Conservation (phyloP, 2,888 invertebrate species). For the Zygothrica quintamaculata region DNA sequence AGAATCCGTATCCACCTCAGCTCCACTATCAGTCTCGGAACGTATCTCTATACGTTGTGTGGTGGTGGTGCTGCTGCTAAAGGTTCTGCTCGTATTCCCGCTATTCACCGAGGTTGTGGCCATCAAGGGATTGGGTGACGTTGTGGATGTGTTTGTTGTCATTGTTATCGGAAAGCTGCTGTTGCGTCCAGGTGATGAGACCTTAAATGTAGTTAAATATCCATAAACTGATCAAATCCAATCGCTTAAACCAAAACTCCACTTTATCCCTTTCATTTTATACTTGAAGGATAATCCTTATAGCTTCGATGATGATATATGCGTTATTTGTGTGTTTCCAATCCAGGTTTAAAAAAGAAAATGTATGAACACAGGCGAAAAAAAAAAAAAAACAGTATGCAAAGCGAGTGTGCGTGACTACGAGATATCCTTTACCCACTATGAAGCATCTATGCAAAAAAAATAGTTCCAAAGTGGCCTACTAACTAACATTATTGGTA, state of each 20-base stretch:
- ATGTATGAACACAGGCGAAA: background rate
- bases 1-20: constrained; percentile 68
- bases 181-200: constrained; percentile 43
- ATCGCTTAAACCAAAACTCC: background rate
- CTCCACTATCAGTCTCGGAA: constrained; percentile 52
- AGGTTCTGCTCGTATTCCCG: constrained; percentile 62
- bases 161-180: constrained; percentile 72
- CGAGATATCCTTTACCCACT: background rate
- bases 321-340: too few relatives aligned
- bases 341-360: too few relatives aligned
- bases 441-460: constrained; percentile 3
- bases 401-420: too few relatives aligned
- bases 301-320: too few relatives aligned
- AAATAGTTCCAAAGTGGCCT: background rate
- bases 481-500: background rate
- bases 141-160: constrained; percentile 75
- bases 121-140: constrained; percentile 49
- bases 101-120: constrained; percentile 77
- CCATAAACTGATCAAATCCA: background rate
- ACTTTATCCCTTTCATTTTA: too few relatives aligned
- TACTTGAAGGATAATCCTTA: too few relatives aligned
- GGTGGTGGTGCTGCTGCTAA: constrained; percentile 71
- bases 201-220: constrained; percentile 25
- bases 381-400: background rate
- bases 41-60: constrained; percentile 81